Evolutionary conservation across 2,113 vertebrate species (phyloP), one percentile per base, ranked within the genome.

Genomic region (Delphinus delphis): DNA sequence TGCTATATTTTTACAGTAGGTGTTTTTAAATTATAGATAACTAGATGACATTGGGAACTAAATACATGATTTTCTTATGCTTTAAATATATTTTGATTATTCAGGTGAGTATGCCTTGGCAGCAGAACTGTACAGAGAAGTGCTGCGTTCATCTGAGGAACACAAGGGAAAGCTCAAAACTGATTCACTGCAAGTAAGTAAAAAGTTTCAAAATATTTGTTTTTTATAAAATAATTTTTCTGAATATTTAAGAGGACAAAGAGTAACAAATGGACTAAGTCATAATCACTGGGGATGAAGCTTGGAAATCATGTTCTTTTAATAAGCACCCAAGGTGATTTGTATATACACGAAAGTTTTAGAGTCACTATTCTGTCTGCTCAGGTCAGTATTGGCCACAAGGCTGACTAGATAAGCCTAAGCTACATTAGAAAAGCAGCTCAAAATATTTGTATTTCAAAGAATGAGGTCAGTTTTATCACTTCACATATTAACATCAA

Each of bases 101-200:
- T 88, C 88, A 99, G 99, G 98, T 95, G 99, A 99, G 97, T 99
- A 99, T 98, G 92, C 97, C 0, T 97, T 98, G 84, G 99, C 99
- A 28, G 99, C 95, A 0, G 99, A 99, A 93, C 98, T 99, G 88
- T 99, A 99, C 96, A 99, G 99, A 98, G 99, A 99, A 98, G 99
- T 99, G 81, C 98, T 99, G 58, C 99, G 99, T 55, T 99, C 99
- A 14, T 99, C 99, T 82, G 99, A 99, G 98, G 99, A 99, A 96
- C 99, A 99, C 98, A 99, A 99, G 99, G 99, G 98, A 96, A 98
- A 99, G 84, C 99, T 99, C 96, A 99, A 99, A 98, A 99, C 99
- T 0, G 99, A 99, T 98, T 99, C 99, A 20, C 98, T 99, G 89
- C 99, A 99, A 99, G 99, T 99, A 68, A 97, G 99, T 98, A 86